phyloP scores from a whole-genome alignment of 2,888 invertebrate genomes.

The Argyra leucocephala region DNA sequence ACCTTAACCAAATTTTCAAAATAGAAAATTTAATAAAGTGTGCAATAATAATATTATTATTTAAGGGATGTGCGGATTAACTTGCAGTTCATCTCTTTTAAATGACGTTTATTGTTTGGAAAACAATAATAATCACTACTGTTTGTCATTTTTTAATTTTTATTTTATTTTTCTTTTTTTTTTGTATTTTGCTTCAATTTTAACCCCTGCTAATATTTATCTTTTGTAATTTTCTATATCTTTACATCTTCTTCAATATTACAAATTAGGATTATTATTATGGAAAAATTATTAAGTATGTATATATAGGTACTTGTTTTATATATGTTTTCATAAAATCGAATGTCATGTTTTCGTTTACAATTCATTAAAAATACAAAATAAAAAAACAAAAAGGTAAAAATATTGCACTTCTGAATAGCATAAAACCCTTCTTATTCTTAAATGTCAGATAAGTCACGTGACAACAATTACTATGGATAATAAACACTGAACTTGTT shows the following conservation, averaged over 20 bases:
- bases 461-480: conserved; percentile 20
- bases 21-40: background rate
- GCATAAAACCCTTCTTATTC: conserved; percentile 7
- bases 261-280: conserved; percentile 5
- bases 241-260: conserved; percentile 1
- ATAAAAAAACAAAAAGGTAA: conserved; percentile 10
- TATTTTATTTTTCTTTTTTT: no score
- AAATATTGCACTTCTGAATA: conserved; percentile 8
- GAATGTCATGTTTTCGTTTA: background rate
- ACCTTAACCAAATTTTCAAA: background rate
- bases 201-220: no score
- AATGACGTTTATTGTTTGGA: background rate
- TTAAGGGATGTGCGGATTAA: background rate
- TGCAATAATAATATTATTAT: background rate
- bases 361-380: background rate
- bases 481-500: conserved; percentile 18
- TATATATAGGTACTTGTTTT: conserved; percentile 6
- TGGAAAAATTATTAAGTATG: background rate
- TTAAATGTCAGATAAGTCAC: conserved; percentile 21
- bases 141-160: background rate
- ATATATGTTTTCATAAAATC: background rate
- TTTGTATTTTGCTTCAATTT: no score
- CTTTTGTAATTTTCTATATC: no score
- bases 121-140: conserved; percentile 3
- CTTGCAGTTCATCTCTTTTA: background rate